Percentiles rank a stretch among this genome's conserved stretches.
Evolutionary conservation across 2,797 vertebrate species (phyloP).

Genomic region (Natrix natrix): DNA sequence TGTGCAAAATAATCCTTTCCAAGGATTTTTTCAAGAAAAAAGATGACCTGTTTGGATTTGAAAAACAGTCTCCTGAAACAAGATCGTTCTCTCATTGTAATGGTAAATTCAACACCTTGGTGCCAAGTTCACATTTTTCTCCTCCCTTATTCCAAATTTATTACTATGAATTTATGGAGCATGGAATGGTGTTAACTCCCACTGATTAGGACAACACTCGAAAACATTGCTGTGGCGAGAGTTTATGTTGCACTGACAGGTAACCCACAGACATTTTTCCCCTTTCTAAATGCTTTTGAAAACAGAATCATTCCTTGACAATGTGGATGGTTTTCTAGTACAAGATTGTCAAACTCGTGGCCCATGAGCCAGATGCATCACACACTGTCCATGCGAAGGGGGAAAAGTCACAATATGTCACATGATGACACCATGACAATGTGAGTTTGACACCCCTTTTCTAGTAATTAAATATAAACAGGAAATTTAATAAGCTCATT

Average conservation of each 20-base stretch:
- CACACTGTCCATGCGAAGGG: too few relatives aligned
- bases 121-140: not conserved
- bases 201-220: not conserved
- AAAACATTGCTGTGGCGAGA: not conserved
- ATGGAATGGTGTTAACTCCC: not conserved
- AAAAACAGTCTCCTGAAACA: slow-evolving; percentile 54
- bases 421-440: too few relatives aligned
- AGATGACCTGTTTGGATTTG: slow-evolving; percentile 75
- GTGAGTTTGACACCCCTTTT: too few relatives aligned
- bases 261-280: not conserved
- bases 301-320: not conserved
- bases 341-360: too few relatives aligned
- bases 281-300: not conserved
- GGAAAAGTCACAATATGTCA: too few relatives aligned
- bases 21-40: slow-evolving; percentile 64
- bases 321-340: not conserved
- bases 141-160: not conserved
- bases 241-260: not conserved
- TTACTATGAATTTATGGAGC: not conserved
- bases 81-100: slow-evolving; percentile 76
- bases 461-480: not conserved
- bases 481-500: not conserved
- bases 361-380: too few relatives aligned
- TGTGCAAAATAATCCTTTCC: too few relatives aligned
- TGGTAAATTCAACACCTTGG: slow-evolving; percentile 61